These are phyloP conservation scores for Parazoanthus atlanticus DNA, from an alignment of 92 coral and sea anemone genomes.

Conservation along the genomic window DNA sequence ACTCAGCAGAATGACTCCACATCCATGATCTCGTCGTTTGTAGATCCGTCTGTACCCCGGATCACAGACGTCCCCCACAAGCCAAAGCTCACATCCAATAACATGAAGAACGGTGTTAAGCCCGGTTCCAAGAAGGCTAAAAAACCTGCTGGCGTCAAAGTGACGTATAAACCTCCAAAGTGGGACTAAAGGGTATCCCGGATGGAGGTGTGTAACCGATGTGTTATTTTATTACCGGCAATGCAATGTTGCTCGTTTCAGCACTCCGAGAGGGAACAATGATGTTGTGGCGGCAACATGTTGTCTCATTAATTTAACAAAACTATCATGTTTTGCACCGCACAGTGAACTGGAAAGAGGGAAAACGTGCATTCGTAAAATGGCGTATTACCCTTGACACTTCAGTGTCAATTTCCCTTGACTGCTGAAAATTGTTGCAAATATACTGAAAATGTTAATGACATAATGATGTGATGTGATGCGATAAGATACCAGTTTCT, in stretches of 20 bases:
- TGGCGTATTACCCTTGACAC: background rate
- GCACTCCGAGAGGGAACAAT: background rate
- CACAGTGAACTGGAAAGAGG: no score
- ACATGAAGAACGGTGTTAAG: slow-evolving; percentile 55
- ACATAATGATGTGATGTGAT: no score
- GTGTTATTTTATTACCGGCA: background rate
- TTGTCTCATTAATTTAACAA: no score
- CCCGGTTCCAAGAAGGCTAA: slow-evolving; percentile 65
- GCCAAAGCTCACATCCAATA: slow-evolving; percentile 49
- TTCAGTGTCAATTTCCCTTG: background rate
- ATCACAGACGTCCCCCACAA: slow-evolving; percentile 97
- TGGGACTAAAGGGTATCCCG: slow-evolving; percentile 63
- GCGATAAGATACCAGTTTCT: background rate
- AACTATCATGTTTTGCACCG: background rate
- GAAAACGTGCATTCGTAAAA: no score
- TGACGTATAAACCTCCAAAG: slow-evolving; percentile 90
- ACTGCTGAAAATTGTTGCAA: background rate
- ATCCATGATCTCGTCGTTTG: slow-evolving; percentile 79
- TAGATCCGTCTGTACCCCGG: slow-evolving; percentile 91
- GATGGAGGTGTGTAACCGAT: background rate
- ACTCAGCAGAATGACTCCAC: slow-evolving; percentile 63
- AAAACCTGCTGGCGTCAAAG: slow-evolving; percentile 89
- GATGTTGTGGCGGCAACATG: no score
- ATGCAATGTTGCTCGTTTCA: background rate
- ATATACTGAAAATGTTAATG: no score